Percentiles rank a stretch among this genome's conserved stretches.
These are phyloP conservation scores for Campylomormyrus tamandua DNA, from an alignment of 2,113 vertebrate genomes.

Conservation along the genomic window DNA sequence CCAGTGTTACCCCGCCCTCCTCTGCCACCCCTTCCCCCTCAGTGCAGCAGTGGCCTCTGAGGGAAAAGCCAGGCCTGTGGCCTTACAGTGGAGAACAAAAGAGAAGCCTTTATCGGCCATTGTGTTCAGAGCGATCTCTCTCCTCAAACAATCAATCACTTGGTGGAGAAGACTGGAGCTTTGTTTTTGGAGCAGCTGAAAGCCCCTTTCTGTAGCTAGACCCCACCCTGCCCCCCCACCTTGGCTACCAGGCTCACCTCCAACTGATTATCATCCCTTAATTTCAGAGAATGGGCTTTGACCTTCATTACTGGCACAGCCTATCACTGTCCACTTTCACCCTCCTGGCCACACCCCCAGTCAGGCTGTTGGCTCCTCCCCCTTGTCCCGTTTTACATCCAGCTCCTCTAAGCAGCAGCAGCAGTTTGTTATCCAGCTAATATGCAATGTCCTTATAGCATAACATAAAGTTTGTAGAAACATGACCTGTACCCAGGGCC, in stretches of 20 bases:
- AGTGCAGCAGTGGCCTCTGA: neutral
- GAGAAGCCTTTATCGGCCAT: neutral
- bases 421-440: neutral
- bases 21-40: neutral
- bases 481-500: neutral
- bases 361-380: neutral
- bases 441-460: neutral
- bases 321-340: neutral
- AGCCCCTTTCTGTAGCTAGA: neutral
- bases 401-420: neutral
- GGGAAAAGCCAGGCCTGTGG: neutral
- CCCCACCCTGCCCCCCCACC: neutral
- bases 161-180: neutral
- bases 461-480: neutral
- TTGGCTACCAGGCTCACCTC: neutral
- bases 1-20: neutral
- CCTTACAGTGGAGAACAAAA: neutral
- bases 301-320: neutral
- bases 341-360: neutral
- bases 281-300: neutral
- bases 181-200: constrained; percentile 11
- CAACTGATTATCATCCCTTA: neutral
- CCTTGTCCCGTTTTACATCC: neutral
- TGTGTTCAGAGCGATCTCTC: constrained; percentile 7
- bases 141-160: neutral